Percentiles rank a stretch among this genome's conserved stretches.
Evolutionary conservation across 2,888 invertebrate species (phyloP).

Genomic region (Parasteatoda lunata): DNA sequence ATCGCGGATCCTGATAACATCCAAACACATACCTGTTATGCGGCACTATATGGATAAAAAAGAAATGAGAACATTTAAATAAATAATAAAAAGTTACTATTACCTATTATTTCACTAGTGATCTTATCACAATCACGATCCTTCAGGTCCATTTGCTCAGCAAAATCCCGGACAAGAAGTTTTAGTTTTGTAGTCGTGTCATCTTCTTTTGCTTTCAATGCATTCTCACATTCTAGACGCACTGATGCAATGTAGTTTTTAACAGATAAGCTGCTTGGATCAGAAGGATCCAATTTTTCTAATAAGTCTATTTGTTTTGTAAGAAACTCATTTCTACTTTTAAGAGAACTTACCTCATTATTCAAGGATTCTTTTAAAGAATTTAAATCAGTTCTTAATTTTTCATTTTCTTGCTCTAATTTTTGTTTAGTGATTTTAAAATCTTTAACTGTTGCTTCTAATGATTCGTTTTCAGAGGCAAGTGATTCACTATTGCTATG

Average conservation of each 20-base stretch:
- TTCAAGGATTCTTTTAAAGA: conserved; percentile 23
- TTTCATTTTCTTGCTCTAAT: conserved; percentile 27
- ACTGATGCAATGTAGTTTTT: conserved; percentile 43
- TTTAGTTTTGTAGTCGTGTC: conserved; percentile 48
- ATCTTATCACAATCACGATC: conserved; percentile 64
- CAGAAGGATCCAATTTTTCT: conserved; percentile 26
- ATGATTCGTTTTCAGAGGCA: conserved; percentile 30
- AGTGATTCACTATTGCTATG: conserved; percentile 20
- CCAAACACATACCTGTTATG: too few species aligned
- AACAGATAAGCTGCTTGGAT: conserved; percentile 28
- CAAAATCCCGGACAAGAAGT: conserved; percentile 50
- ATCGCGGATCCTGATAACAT: too few species aligned
- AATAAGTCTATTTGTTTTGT: conserved; percentile 28
- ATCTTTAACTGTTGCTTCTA: conserved; percentile 46
- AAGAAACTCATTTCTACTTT: conserved; percentile 42
- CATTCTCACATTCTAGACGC: conserved; percentile 43
- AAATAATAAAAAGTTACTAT: not conserved
- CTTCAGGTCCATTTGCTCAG: conserved; percentile 55
- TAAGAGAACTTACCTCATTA: conserved; percentile 27
- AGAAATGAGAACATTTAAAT: too few species aligned
- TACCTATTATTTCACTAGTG: conserved; percentile 60
- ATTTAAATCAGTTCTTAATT: conserved; percentile 27
- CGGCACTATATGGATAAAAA: too few species aligned
- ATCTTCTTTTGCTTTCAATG: conserved; percentile 59
- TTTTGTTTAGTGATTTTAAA: conserved; percentile 56